Base-by-base conservation (phyloP, 2,888 invertebrate species). In the Lasioglossum morio region DNA sequence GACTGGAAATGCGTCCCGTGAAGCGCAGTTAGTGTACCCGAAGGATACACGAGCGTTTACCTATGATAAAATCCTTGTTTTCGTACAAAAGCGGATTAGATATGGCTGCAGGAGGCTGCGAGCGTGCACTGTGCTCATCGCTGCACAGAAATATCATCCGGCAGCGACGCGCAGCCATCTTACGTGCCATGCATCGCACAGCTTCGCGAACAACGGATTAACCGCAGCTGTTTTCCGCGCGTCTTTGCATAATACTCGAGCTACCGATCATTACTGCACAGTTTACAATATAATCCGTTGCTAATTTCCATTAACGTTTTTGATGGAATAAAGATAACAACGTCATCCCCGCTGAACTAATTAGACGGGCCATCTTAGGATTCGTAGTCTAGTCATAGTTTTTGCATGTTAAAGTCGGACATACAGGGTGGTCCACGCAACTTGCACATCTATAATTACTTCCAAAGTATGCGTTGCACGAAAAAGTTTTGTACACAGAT, bases 61-160 rank as follows among this genome's bases (percentile, higher is more conserved):
- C 75, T 72, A 37, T 75, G 85, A 85, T 79, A 79, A 85, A 85
- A 85, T 85, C 84, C 84, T 84, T 84, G 85, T 84, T 84, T 75
- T 84, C 79, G 63, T 66, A 76, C 72, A 37, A 84, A 85, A 85
- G 84, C 85, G 85, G 85, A 84, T 85, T 85, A 84, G 76, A 85
- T 76, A 79, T 66, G 34, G 63, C 77, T 53, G 43, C n/a, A 57
- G 53, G 30, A 43, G 19, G 5, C n/a, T 34, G 40, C 40, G 19
- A 19, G n/a, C 46, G 75, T 75, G 53, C 72, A 19, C 12, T 7
- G 63, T 63, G 63, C 27, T 60, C 75, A 34, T 23, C 57, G 34
- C 19, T 16, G 48, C 60, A 48, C 23, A 70, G 85, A 79, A 85
- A 84, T 85, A 75, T 84, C 75, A 48, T 66, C 73, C 43, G 43